Percentiles rank a stretch among this genome's conserved stretches.
phyloP scores from a whole-genome alignment of 2,113 vertebrate species.

The Myotis yumanensis region DNA sequence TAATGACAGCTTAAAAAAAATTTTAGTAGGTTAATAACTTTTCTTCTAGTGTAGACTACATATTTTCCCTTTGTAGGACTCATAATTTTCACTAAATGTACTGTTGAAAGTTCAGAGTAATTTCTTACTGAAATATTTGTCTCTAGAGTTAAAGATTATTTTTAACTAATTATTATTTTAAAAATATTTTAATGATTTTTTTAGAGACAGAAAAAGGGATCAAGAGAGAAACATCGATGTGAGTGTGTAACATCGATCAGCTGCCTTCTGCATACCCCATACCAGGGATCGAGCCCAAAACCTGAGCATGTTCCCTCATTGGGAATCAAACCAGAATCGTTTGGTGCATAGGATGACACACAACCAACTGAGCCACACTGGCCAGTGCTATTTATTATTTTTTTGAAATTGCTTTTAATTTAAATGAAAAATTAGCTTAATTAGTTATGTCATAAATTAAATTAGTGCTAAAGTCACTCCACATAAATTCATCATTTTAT shows the following conservation, averaged over 20 bases:
- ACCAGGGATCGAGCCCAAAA: too few species aligned
- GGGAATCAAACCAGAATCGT: too few species aligned
- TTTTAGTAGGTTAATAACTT: slow-evolving; percentile 23
- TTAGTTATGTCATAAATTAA: slow-evolving; percentile 24
- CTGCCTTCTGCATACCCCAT: too few species aligned
- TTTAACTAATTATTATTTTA: neutral
- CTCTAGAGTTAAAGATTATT: slow-evolving; percentile 42
- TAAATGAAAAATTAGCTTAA: slow-evolving; percentile 20
- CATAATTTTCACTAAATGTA: neutral
- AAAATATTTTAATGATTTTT: neutral
- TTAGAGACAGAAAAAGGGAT: too few species aligned
- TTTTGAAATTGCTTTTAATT: slow-evolving; percentile 28
- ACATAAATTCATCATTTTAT: neutral
- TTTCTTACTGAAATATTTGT: neutral
- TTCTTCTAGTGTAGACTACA: neutral
- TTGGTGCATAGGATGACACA: too few species aligned
- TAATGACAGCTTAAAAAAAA: neutral
- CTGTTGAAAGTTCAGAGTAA: neutral
- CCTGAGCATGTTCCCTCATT: too few species aligned
- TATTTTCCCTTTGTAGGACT: neutral
- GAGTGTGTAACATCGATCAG: too few species aligned
- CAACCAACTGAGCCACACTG: too few species aligned
- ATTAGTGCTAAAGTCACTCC: neutral
- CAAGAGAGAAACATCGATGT: too few species aligned
- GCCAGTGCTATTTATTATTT: neutral